Conservation (phyloP, 2,888 invertebrate genomes). For the Troglohyphantes excavatus region DNA sequence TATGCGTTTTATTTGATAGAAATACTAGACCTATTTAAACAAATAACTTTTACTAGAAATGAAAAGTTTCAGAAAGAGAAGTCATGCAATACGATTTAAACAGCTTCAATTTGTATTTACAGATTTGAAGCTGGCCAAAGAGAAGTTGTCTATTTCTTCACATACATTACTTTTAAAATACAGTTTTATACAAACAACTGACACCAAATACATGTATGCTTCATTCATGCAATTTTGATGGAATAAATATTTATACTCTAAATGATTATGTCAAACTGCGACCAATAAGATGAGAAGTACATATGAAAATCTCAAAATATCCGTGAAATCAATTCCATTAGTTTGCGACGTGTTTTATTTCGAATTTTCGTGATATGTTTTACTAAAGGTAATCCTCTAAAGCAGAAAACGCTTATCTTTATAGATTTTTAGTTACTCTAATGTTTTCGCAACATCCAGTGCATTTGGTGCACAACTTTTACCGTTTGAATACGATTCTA, state of each 20-base stretch:
- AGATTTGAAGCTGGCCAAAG: constrained; percentile 28
- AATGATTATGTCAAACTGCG: constrained; percentile 57
- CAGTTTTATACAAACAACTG: constrained; percentile 70
- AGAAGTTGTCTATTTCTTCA: constrained; percentile 39
- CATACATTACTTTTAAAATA: constrained; percentile 45
- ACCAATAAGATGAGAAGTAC: constrained; percentile 42
- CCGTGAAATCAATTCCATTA: constrained; percentile 41
- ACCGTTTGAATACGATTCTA: neutral
- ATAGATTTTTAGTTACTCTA: neutral
- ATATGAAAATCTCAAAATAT: constrained; percentile 53
- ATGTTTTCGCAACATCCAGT: neutral
- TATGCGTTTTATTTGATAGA: constrained; percentile 27
- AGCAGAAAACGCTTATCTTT: constrained; percentile 19
- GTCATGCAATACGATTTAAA: neutral
- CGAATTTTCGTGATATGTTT: constrained; percentile 50
- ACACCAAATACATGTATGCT: constrained; percentile 70
- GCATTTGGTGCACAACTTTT: neutral
- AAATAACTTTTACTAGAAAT: neutral
- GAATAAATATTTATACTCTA: constrained; percentile 63
- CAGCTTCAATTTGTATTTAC: constrained; percentile 53
- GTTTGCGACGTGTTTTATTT: constrained; percentile 27
- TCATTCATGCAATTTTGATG: constrained; percentile 70
- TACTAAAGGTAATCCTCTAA: constrained; percentile 67
- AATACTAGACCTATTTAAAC: neutral
- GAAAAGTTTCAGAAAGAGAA: constrained; percentile 26